Base-by-base conservation (phyloP, 2,797 vertebrate species). In the Enteromius treurensis region DNA sequence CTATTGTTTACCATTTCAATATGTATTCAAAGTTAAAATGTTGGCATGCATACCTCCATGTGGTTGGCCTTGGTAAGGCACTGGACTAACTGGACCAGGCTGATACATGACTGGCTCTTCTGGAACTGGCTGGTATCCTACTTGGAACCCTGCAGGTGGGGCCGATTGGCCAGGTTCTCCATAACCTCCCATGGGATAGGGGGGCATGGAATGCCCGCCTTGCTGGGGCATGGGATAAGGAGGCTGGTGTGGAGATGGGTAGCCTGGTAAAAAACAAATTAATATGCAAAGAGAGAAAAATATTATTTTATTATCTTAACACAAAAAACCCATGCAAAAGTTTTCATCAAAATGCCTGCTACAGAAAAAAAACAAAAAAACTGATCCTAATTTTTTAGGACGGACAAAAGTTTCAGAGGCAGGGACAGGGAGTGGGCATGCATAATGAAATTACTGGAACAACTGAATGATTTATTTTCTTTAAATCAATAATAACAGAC, bases 121-220 rank as follows among this genome's bases (percentile, higher is more conserved):
- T 40, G 74, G 82, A 78, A 47, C 75, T n/a, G 82, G 23, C n/a
- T 83, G 75, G 67, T 83, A 83, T 11, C 77, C 87, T 90, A 92
- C 89, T 65, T 92, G 91, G 87, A 97, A 96, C 74, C 96, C 96
- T 0, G 86, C 88, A 0, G 93, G 89, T 3, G 95, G 92, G 4
- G 93, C 91, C 0, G 91, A 85, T 0, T 93, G 89, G 40, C 14
- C 49, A 1, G 91, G 92, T 17, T 95, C 91, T 15, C 92, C 94
- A 0, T 96, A 94, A 0, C 91, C 92, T 0, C 90, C 90, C 2
- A 87, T 81, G 0, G 95, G 93, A 84, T 95, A 96, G 0, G 94
- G 94, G 1, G 92, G 68, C 42, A 92, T 68, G 0, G 91, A 87
- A 14, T 93, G 90, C 49, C 91, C 91, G 0, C 92, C 90, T 0